phyloP scores from a whole-genome alignment of 2,888 invertebrate genomes.

The Cryptosula pallasiana region DNA sequence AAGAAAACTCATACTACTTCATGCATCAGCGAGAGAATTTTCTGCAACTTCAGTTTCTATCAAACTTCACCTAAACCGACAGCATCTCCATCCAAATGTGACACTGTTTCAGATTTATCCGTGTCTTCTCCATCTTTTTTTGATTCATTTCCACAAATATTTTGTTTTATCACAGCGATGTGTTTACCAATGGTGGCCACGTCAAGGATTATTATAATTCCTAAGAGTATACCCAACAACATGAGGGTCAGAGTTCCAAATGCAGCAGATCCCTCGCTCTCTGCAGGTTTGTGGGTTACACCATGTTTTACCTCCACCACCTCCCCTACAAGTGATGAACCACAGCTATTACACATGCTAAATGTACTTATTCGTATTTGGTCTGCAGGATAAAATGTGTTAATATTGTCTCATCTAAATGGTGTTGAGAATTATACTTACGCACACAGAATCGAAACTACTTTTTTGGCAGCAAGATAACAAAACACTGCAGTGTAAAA shows the following conservation, averaged over 20 bases:
- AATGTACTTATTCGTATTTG: too few relatives aligned
- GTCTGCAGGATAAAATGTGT: too few relatives aligned
- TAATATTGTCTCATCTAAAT: too few relatives aligned
- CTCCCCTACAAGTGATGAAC: slow-evolving; percentile 8
- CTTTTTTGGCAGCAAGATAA: too few relatives aligned
- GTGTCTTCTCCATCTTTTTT: background rate
- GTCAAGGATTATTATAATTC: background rate
- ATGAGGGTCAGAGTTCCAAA: slow-evolving; percentile 7
- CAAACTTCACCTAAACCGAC: background rate
- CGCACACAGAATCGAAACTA: too few relatives aligned
- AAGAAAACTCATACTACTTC: too few relatives aligned
- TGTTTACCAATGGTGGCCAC: slow-evolving; percentile 7
- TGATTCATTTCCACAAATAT: background rate
- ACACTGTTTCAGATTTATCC: background rate
- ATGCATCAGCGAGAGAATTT: too few relatives aligned
- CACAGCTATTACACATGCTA: too few relatives aligned
- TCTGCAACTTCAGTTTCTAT: too few relatives aligned
- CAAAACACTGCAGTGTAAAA: too few relatives aligned
- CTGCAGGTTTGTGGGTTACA: slow-evolving; percentile 7
- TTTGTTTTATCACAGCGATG: background rate
- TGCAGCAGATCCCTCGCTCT: slow-evolving; percentile 16
- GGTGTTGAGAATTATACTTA: too few relatives aligned
- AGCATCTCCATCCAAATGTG: background rate
- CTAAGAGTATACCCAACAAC: background rate
- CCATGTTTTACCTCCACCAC: background rate